A percentile compares a stretch with the other conserved stretches of the same genome.
These are phyloP conservation scores for Hippoglossus stenolepis DNA, from an alignment of 2,113 vertebrate species.

Conservation along the genomic window DNA sequence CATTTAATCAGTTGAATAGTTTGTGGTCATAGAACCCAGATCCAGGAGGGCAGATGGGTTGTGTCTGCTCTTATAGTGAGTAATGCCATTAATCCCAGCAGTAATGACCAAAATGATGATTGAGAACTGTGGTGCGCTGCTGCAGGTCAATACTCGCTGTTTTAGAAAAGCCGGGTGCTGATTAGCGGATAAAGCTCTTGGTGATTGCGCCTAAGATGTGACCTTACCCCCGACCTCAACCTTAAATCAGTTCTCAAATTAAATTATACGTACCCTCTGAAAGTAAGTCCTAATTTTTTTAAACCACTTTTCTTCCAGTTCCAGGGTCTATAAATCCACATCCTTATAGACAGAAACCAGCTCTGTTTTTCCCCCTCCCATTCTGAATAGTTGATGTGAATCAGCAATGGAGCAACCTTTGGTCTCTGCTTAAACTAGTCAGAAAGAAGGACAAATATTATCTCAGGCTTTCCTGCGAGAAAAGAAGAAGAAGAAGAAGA, in stretches of 20 bases:
- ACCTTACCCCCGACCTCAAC: constrained; percentile 59
- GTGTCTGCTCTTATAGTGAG: constrained; percentile 70
- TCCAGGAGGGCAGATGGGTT: constrained; percentile 64
- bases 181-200: constrained; percentile 54
- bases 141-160: constrained; percentile 65
- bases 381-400: constrained; percentile 14
- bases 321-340: not conserved
- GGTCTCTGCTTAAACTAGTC: constrained; percentile 37
- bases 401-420: constrained; percentile 44
- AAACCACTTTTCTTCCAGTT: not conserved
- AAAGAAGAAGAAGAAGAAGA: not conserved
- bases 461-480: constrained; percentile 53
- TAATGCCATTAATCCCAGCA: constrained; percentile 74
- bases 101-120: constrained; percentile 72
- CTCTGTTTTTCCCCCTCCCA: not conserved
- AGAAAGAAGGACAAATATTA: constrained; percentile 57
- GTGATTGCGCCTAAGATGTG: constrained; percentile 44
- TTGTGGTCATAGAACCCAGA: constrained; percentile 49
- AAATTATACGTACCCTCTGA: constrained; percentile 16
- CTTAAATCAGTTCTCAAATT: constrained; percentile 28
- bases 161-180: constrained; percentile 51
- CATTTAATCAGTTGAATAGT: constrained; percentile 32
- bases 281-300: constrained; percentile 34
- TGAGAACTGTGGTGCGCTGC: constrained; percentile 55
- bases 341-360: not conserved